Conservation (phyloP, 2,888 invertebrate species). For the Cerceris rybyensis region DNA sequence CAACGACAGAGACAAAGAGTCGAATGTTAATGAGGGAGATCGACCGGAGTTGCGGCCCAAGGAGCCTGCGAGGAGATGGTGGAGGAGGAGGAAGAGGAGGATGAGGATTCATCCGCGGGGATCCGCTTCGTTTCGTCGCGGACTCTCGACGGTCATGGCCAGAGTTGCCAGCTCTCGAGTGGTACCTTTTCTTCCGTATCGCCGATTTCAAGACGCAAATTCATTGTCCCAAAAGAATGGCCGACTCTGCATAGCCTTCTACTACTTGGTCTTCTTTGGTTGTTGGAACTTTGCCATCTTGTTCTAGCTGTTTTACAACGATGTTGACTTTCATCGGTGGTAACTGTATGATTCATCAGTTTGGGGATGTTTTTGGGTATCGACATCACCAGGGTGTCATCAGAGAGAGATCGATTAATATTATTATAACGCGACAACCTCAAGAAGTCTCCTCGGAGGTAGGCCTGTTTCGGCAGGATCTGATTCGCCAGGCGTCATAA, state of each 20-base stretch:
- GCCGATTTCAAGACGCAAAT: conserved; percentile 5
- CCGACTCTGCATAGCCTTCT: not conserved
- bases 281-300: too few species aligned
- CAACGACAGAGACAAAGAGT: conserved; percentile 65
- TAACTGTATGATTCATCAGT: too few species aligned
- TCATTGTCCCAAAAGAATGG: not conserved
- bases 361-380: too few species aligned
- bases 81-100: not conserved
- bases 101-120: conserved; percentile 47
- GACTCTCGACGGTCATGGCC: conserved; percentile 19
- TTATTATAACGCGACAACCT: too few species aligned
- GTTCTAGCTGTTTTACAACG: too few species aligned
- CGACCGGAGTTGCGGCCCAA: conserved; percentile 51
- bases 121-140: conserved; percentile 50
- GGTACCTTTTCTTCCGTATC: conserved; percentile 28
- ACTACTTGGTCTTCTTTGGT: not conserved
- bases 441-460: too few species aligned
- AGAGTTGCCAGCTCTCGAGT: conserved; percentile 55
- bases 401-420: too few species aligned
- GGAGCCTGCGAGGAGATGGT: conserved; percentile 33
- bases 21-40: conserved; percentile 68
- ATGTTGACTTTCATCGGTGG: too few species aligned
- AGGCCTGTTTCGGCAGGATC: too few species aligned
- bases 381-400: too few species aligned
- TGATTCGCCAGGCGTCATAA: too few species aligned